A percentile compares a stretch with the other conserved stretches of the same genome.
Conservation (phyloP, 2,888 invertebrate species). For the Agrotis exclamationis region DNA sequence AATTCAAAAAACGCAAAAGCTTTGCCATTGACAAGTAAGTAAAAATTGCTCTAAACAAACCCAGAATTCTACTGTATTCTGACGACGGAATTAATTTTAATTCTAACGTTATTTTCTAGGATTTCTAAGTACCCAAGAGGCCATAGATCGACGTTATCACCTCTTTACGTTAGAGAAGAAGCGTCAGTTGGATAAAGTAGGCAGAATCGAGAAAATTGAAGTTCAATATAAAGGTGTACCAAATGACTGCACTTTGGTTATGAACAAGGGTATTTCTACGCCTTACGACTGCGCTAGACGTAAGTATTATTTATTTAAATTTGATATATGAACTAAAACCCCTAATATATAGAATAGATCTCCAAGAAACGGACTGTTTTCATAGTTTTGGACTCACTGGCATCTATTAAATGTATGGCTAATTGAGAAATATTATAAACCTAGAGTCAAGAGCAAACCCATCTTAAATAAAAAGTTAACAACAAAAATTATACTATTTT, state of each 20-base stretch:
- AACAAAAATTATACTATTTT: too few species aligned
- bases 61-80: background rate
- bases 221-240: slow-evolving; percentile 95
- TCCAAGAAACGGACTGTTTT: too few species aligned
- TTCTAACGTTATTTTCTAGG: slow-evolving; percentile 74
- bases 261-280: slow-evolving; percentile 98
- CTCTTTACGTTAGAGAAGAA: slow-evolving; percentile 95
- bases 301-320: slow-evolving; percentile 82
- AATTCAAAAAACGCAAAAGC: slow-evolving; percentile 66
- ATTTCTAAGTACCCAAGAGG: slow-evolving; percentile 88
- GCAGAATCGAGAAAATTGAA: slow-evolving; percentile 97
- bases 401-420: too few species aligned
- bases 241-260: slow-evolving; percentile 94
- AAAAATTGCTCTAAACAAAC: background rate
- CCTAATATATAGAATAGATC: background rate
- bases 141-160: slow-evolving; percentile 91
- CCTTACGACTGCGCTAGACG: slow-evolving; percentile 98
- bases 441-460: too few species aligned
- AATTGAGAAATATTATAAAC: too few species aligned
- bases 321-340: background rate
- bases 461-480: too few species aligned
- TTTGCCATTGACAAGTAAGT: slow-evolving; percentile 72
- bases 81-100: background rate
- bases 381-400: too few species aligned
- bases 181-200: slow-evolving; percentile 94